Evolutionary conservation across 1,140 invertebrate species (phyloP).

Genomic region (Heterodera schachtii): DNA sequence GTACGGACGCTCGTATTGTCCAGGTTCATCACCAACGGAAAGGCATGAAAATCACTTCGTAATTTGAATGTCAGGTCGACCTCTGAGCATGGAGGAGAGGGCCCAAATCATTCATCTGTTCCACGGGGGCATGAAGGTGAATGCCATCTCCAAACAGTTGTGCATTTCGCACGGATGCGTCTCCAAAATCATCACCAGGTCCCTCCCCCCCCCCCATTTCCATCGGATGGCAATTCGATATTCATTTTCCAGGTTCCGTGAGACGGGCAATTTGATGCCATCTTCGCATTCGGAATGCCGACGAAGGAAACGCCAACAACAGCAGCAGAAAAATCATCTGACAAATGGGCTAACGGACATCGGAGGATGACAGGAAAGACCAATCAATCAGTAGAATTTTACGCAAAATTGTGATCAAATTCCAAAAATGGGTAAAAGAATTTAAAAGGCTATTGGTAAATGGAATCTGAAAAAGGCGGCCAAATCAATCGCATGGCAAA

Average conservation of each 20-base stretch:
- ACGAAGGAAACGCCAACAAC: conserved; percentile 48
- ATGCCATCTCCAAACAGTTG: conserved; percentile 62
- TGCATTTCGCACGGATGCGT: conserved; percentile 65
- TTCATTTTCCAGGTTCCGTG: conserved; percentile 55
- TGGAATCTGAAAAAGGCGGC: no score
- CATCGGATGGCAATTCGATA: neutral
- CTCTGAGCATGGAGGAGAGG: conserved; percentile 63
- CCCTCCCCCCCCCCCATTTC: neutral
- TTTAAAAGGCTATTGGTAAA: no score
- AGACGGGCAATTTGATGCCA: conserved; percentile 58
- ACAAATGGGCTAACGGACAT: conserved; percentile 3
- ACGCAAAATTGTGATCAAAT: no score
- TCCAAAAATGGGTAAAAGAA: no score
- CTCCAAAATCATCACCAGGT: conserved; percentile 65
- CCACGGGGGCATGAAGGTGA: conserved; percentile 63
- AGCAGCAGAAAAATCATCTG: conserved; percentile 6
- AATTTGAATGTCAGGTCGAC: conserved; percentile 37
- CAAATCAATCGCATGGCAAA: no score
- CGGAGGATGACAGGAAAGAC: neutral
- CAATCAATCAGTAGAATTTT: neutral
- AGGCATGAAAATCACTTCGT: neutral
- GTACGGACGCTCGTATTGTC: conserved; percentile 63
- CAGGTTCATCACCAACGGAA: conserved; percentile 31
- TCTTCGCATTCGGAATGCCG: conserved; percentile 64
- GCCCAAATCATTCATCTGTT: conserved; percentile 60